Evolutionary conservation across 2,797 vertebrate species (phyloP).

Genomic region (Clarias laeviceps): DNA sequence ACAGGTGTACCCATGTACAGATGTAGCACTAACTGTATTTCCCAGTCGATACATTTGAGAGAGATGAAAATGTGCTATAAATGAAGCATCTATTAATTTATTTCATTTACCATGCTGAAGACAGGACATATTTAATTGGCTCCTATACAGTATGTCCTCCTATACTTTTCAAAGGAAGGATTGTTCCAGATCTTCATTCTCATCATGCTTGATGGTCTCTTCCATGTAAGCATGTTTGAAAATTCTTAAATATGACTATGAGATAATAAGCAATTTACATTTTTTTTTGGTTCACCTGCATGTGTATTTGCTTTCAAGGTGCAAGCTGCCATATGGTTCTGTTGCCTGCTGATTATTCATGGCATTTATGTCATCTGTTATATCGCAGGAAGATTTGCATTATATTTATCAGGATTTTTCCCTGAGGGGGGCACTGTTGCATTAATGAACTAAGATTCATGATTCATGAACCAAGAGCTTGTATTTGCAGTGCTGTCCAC

Average conservation of each 20-base stretch:
- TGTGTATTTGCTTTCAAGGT: conserved; percentile 26
- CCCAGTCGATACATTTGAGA: conserved; percentile 75
- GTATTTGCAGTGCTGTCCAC: conserved; percentile 59
- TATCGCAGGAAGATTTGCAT: conserved; percentile 20
- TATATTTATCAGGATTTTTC: conserved; percentile 45
- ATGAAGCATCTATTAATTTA: conserved; percentile 12
- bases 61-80: conserved; percentile 2
- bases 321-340: conserved; percentile 19
- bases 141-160: background rate
- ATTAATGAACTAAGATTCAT: conserved; percentile 11
- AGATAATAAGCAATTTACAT: conserved; percentile 11
- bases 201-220: background rate
- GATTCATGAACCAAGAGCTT: conserved; percentile 51
- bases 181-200: conserved; percentile 15
- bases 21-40: conserved; percentile 76
- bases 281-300: background rate
- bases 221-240: conserved; percentile 10
- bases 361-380: conserved; percentile 18
- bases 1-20: conserved; percentile 42
- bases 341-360: conserved; percentile 27
- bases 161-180: background rate
- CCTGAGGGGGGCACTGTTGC: conserved; percentile 82
- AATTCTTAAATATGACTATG: conserved; percentile 9
- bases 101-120: conserved; percentile 13
- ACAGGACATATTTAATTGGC: background rate